Evolutionary conservation across 2,113 vertebrate genomes (phyloP), one percentile per base, ranked within the genome.

Genomic region (Neomonachus schauinslandi): DNA sequence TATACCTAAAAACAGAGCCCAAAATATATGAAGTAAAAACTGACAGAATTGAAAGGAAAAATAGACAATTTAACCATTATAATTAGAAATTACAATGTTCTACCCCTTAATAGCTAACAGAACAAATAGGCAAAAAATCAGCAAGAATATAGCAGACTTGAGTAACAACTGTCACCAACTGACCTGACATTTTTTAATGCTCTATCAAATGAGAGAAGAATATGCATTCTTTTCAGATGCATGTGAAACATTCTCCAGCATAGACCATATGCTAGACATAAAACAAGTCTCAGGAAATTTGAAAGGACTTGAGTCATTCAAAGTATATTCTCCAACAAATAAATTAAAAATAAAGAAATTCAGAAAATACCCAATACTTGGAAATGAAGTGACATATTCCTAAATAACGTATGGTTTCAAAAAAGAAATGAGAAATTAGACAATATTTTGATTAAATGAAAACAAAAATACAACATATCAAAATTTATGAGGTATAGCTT

Each of bases 41-140:
- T 26, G 14, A 87, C 10, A 89, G 26, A 79, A 91, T 4, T 51
- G 31, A 92, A 89, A 74, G 31, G 18, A 63, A 71, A 95, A 84
- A 59, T 0, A 79, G 71, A 36, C 18, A 91, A 72, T 69, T 91
- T 33, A 71, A 91, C 51, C 61, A 87, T 22, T 63, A 46, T 7
- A 39, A 19, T 11, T 55, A 39, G 49, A 51, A 53, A 74, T 57
- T 8, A 65, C 39, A 79, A 19, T 31, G 21, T 24, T 18, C 12
- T 28, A 89, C 7, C 83, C 67, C 28, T 69, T 59, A 91, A 77
- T 76, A 81, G 77, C 51, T 76, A 92, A 85, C 7, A 65, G 13
- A 94, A 83, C 28, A 89, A 96, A 71, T 28, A 89, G n/a, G 72
- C 80, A 85, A 59, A 87, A 97, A 91, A 95, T 76, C 19, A 61